Evolutionary conservation across 2,797 vertebrate genomes (phyloP), one percentile per base, ranked within the genome.

Genomic region (Cryptoprocta ferox): DNA sequence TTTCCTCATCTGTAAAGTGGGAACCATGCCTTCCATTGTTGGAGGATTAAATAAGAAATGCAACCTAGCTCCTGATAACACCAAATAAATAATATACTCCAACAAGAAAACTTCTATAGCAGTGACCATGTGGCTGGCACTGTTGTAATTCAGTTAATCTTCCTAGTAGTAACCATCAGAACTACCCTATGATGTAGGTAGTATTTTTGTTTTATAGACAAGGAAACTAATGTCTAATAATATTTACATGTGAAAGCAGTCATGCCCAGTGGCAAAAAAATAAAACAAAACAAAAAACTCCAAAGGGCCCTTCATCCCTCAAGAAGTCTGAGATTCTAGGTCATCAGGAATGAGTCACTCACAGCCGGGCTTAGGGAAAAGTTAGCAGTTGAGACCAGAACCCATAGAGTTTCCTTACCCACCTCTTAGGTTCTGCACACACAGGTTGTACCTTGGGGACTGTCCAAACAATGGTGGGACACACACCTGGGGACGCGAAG

Each of bases 1-100:
- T 83, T 90, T 91, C n/a, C 68, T 82, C 15, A n/a, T 9, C 94
- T 92, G 16, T 56, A 91, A 86, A 81, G 78, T 75, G 87, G 89
- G 88, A 37, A 18, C 2, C 1, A 45, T 39, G 63, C 6, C 56
- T 85, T 24, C 68, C 15, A 30, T 3, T 2, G 14, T 2, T 37
- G 63, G 73, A 82, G 59, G 59, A 91, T 70, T 28, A 68, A 76
- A 30, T 68, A 48, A 61, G 76, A 78, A 86, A 65, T 1, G 9
- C 37, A 50, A 9, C 26, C 65, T 37, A 50, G 63, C 18, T 63
- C 35, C 2, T 61, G 68, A 24, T 13, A 80, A 30, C 28, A 56
- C 21, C 68, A 56, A 26, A 68, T 18, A 59, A 68, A n/a, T 4
- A 48, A 45, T 4, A 24, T 4, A 4, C 6, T 35, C 65, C 39